Evolutionary conservation across 35 echinoderm and acorn worm genomes (phyloP).

Genomic region (Patiria miniata): DNA sequence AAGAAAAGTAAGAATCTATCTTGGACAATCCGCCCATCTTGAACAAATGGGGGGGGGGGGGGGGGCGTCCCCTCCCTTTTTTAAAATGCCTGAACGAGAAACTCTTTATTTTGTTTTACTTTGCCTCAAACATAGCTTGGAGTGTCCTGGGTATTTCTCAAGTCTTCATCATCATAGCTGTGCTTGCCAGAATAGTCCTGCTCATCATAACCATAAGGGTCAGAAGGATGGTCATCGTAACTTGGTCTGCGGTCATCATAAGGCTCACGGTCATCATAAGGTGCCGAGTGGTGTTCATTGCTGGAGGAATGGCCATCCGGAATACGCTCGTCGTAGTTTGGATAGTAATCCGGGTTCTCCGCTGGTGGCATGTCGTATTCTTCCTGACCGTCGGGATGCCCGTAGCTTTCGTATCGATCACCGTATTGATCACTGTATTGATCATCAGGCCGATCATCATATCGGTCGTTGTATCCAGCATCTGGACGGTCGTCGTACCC

Average conservation of each 20-base stretch:
- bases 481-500: neutral
- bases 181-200: neutral
- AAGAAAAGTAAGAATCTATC: no score
- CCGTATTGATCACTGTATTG: neutral
- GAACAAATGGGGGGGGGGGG: no score
- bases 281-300: neutral
- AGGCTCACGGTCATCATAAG: conserved; percentile 11
- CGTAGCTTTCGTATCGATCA: conserved; percentile 11
- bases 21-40: no score
- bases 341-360: neutral
- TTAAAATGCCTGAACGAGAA: no score
- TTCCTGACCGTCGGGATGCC: conserved; percentile 19
- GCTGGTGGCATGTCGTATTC: conserved; percentile 30
- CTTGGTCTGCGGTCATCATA: neutral
- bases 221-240: conserved; percentile 28
- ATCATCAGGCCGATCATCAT: conserved; percentile 5
- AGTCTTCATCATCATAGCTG: conserved; percentile 26
- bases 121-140: neutral
- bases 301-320: conserved; percentile 8
- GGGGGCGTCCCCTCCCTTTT: no score
- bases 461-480: conserved; percentile 17
- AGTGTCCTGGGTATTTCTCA: conserved; percentile 16
- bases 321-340: neutral
- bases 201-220: neutral
- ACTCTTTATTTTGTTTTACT: no score